These are phyloP conservation scores for Misgurnus mizolepis DNA, from an alignment of 2,113 vertebrate species.

Conservation along the genomic window DNA sequence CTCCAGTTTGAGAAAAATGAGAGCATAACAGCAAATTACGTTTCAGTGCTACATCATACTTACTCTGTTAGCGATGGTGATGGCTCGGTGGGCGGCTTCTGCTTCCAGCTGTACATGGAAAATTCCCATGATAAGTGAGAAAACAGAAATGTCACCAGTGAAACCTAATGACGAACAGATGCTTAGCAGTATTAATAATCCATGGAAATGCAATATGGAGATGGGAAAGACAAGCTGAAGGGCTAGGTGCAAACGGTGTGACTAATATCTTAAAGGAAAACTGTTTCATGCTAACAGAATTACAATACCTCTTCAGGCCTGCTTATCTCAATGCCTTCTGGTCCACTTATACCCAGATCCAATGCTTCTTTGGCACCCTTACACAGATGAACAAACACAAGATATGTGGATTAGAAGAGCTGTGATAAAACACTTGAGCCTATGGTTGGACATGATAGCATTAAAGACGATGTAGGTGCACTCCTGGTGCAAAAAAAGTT, in stretches of 20 bases:
- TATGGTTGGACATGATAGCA: neutral
- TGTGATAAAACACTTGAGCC: neutral
- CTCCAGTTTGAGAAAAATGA: too few relatives aligned
- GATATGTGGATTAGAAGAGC: neutral
- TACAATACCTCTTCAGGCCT: conserved; percentile 90
- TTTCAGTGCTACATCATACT: conserved; percentile 61
- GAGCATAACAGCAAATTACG: too few relatives aligned
- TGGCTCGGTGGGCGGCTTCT: conserved; percentile 89
- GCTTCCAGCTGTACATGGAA: conserved; percentile 85
- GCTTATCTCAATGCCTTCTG: conserved; percentile 96
- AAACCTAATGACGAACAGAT: conserved; percentile 27
- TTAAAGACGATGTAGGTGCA: too few relatives aligned
- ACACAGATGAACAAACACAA: neutral
- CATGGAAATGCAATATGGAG: conserved; percentile 19
- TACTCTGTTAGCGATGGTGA: conserved; percentile 95
- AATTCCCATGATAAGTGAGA: conserved; percentile 32
- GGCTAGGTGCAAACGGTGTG: conserved; percentile 1
- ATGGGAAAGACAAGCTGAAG: conserved; percentile 23
- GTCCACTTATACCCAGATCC: conserved; percentile 93
- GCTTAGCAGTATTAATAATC: conserved; percentile 35
- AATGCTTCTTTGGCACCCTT: conserved; percentile 92
- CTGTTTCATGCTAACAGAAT: conserved; percentile 9
- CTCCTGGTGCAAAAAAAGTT: too few relatives aligned
- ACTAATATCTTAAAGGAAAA: conserved; percentile 13
- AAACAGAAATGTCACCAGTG: conserved; percentile 37